These are phyloP conservation scores for Laticauda colubrina DNA, from an alignment of 2,113 vertebrate species.

Conservation along the genomic window DNA sequence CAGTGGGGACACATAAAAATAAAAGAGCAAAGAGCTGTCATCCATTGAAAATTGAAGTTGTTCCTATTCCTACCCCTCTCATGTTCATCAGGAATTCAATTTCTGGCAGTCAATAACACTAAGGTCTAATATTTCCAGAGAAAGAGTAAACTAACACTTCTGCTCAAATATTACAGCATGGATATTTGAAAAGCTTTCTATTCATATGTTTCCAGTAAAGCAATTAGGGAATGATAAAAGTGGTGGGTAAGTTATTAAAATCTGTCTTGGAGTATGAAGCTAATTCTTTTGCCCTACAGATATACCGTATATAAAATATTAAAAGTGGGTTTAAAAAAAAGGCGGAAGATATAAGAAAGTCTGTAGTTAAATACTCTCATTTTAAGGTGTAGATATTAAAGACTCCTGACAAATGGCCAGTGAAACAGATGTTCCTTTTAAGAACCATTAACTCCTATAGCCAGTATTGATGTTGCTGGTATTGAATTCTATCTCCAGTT, in stretches of 20 bases:
- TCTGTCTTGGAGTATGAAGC: slow-evolving; percentile 18
- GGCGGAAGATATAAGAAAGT: slow-evolving; percentile 9
- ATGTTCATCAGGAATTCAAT: neutral
- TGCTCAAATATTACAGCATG: accelerated
- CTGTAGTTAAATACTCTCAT: neutral
- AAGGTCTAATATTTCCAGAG: accelerated
- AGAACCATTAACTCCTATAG: slow-evolving; percentile 38
- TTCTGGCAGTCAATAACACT: neutral
- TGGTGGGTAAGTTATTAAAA: slow-evolving; percentile 19
- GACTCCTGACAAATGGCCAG: slow-evolving; percentile 20
- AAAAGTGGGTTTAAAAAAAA: slow-evolving; percentile 27
- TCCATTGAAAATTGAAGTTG: neutral
- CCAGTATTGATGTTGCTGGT: slow-evolving; percentile 29
- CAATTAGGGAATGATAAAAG: slow-evolving; percentile 47
- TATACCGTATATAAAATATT: slow-evolving; percentile 62
- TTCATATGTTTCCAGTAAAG: slow-evolving; percentile 36
- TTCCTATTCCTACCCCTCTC: neutral
- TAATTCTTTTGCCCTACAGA: slow-evolving; percentile 46
- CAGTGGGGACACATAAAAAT: neutral
- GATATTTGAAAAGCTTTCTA: slow-evolving; percentile 1
- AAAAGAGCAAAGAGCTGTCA: neutral
- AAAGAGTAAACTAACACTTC: neutral
- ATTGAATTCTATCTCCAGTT: neutral
- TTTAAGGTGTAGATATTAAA: neutral
- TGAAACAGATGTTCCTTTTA: slow-evolving; percentile 8